phyloP scores from a whole-genome alignment of 23 tunicate species.

The Halocynthia roretzi region DNA sequence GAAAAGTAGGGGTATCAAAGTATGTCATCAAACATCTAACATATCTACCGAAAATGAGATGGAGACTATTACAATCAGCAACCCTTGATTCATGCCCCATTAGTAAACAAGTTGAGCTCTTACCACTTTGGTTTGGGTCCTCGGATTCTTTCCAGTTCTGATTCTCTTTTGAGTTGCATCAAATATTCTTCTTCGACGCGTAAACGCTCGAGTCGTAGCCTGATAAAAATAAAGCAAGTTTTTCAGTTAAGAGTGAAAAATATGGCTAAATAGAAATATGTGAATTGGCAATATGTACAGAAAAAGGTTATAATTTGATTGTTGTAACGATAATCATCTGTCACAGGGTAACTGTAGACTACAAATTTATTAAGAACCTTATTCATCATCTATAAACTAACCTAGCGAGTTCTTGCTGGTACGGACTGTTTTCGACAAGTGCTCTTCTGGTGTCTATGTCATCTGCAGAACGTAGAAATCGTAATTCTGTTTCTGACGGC shows the following conservation, averaged over 20 bases:
- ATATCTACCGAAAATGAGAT: too few species aligned
- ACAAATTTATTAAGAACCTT: too few species aligned
- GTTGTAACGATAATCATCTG: too few species aligned
- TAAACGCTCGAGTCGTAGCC: constrained; percentile 65
- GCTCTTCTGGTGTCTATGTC: constrained; percentile 81
- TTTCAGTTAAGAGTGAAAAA: neutral
- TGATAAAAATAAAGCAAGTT: neutral
- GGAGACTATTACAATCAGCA: too few species aligned
- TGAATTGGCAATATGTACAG: too few species aligned
- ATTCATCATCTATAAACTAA: neutral
- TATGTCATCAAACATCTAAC: too few species aligned
- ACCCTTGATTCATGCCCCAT: too few species aligned
- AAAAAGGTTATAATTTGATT: too few species aligned
- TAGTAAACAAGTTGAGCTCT: neutral
- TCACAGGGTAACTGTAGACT: too few species aligned
- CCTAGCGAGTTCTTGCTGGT: constrained; percentile 80
- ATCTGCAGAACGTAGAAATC: constrained; percentile 69
- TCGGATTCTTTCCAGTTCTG: constrained; percentile 86
- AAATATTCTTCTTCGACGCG: constrained; percentile 91
- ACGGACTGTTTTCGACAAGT: constrained; percentile 87
- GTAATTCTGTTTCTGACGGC: constrained; percentile 46
- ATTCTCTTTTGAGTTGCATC: constrained; percentile 79
- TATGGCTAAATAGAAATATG: too few species aligned
- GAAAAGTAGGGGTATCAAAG: too few species aligned
- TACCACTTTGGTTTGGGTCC: constrained; percentile 97